These are phyloP conservation scores for Phoenoteleia sp. DNA, from an alignment of 2,888 invertebrate species.

Conservation along the genomic window DNA sequence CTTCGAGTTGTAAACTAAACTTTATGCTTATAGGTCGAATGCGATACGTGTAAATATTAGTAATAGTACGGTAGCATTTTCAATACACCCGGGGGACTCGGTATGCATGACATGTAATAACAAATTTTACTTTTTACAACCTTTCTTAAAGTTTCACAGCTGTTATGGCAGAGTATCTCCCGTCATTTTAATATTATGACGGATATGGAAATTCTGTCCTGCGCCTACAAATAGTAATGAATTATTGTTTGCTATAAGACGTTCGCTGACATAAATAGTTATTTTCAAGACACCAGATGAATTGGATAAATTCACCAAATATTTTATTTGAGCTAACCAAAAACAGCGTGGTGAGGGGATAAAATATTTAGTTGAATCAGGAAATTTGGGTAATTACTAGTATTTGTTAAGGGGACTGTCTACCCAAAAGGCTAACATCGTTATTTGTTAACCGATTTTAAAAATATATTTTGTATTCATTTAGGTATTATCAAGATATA, in stretches of 20 bases:
- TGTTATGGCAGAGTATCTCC: background rate
- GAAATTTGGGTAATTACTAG: too few relatives aligned
- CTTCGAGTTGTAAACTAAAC: background rate
- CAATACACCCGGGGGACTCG: background rate
- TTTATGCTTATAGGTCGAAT: conserved; percentile 15
- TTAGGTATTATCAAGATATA: too few relatives aligned
- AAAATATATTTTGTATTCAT: too few relatives aligned
- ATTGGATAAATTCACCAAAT: too few relatives aligned
- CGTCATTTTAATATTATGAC: conserved; percentile 38
- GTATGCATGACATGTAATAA: conserved; percentile 7
- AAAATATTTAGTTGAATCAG: too few relatives aligned
- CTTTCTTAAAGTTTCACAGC: conserved; percentile 28
- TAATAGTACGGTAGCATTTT: background rate
- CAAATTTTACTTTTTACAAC: conserved; percentile 23
- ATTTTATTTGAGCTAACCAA: too few relatives aligned
- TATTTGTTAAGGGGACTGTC: too few relatives aligned
- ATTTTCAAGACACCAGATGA: too few relatives aligned
- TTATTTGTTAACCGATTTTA: too few relatives aligned
- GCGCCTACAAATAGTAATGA: background rate
- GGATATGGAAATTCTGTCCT: conserved; percentile 5
- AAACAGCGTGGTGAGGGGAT: too few relatives aligned
- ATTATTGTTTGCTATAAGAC: background rate
- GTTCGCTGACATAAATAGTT: too few relatives aligned
- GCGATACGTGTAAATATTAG: conserved; percentile 36
- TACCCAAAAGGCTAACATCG: too few relatives aligned